Conservation (phyloP, 2,797 vertebrate genomes). For the Fistularia tabacaria region DNA sequence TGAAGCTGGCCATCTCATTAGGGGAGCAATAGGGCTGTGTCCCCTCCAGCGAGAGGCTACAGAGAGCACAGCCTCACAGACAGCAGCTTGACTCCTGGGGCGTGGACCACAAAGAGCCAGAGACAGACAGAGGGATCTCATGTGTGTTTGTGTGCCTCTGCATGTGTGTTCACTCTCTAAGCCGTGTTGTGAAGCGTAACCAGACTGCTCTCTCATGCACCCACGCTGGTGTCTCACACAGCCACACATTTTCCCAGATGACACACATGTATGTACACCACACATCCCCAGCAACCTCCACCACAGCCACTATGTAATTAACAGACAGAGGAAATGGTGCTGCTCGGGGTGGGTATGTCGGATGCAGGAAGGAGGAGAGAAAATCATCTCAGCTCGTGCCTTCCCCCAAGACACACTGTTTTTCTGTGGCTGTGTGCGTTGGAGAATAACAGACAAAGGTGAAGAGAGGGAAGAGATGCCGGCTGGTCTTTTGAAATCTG, state of each 20-base stretch:
- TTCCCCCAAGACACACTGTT: conserved; percentile 60
- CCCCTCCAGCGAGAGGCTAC: conserved; percentile 40
- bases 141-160: conserved; percentile 27
- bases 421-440: conserved; percentile 33
- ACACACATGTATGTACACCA: conserved; percentile 20
- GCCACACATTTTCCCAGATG: conserved; percentile 60
- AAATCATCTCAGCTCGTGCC: conserved; percentile 61
- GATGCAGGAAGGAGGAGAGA: conserved; percentile 46
- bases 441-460: conserved; percentile 48
- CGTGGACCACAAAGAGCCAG: conserved; percentile 56
- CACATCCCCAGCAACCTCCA: conserved; percentile 42
- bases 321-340: conserved; percentile 61
- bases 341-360: conserved; percentile 51
- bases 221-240: conserved; percentile 66
- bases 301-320: conserved; percentile 65
- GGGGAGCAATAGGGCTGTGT: conserved; percentile 24
- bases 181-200: conserved; percentile 68
- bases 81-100: conserved; percentile 65
- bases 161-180: conserved; percentile 54
- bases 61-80: conserved; percentile 54
- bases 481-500: conserved; percentile 67
- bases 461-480: conserved; percentile 54
- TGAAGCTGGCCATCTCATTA: conserved; percentile 36
- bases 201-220: conserved; percentile 71
- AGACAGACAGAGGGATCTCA: conserved; percentile 53